A percentile compares a stretch with the other conserved stretches of the same genome.
Conservation (phyloP, 2,888 invertebrate genomes). For the Cephalotes varians region DNA sequence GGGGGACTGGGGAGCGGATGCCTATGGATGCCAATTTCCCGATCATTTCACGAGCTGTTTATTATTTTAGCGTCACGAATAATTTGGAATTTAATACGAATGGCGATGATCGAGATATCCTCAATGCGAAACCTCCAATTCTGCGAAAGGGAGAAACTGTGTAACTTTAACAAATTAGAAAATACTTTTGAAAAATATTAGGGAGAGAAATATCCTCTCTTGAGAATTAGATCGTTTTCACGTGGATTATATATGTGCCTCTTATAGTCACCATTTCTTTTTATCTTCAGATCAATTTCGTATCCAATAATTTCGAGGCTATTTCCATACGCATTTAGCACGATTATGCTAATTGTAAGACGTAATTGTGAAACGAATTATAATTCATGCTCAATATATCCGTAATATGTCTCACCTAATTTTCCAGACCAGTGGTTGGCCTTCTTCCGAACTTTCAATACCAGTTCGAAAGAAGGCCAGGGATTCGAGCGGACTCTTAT, state of each 20-base stretch:
- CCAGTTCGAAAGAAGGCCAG: too few relatives aligned
- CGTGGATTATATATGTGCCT: background rate
- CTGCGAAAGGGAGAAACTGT: background rate
- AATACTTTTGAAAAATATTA: background rate
- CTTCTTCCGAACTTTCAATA: conserved; percentile 16
- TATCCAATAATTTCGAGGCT: background rate
- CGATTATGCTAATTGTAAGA: background rate
- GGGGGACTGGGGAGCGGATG: conserved; percentile 50
- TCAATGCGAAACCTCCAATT: background rate
- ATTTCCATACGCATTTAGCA: background rate
- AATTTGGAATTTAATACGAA: conserved; percentile 38
- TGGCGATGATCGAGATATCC: background rate
- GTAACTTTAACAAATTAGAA: background rate
- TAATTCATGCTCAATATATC: conserved; percentile 7
- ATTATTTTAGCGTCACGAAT: conserved; percentile 47
- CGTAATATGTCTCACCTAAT: background rate
- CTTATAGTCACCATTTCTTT: background rate
- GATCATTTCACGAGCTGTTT: conserved; percentile 47
- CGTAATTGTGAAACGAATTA: background rate
- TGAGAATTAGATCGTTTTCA: background rate
- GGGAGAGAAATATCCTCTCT: background rate
- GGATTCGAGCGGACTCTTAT: too few relatives aligned
- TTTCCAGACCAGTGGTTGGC: conserved; percentile 2
- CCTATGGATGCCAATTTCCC: conserved; percentile 45
- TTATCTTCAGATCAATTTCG: background rate